Conservation (phyloP, 2,113 vertebrate species). For the Oncorhynchus masou region DNA sequence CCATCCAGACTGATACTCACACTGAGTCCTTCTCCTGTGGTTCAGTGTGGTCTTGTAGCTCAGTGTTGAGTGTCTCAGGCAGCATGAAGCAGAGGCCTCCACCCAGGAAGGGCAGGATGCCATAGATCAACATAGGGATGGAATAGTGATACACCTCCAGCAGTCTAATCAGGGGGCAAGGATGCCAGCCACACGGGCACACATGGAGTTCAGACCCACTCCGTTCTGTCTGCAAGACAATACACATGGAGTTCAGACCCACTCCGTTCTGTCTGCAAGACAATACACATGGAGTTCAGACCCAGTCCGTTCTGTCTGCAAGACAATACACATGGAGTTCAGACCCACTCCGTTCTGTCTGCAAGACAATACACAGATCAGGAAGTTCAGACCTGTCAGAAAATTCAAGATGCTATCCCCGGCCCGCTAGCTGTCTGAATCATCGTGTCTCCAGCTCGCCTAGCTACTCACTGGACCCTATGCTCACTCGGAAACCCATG, state of each 20-base stretch:
- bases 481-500: no score
- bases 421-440: no score
- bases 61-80: conserved; percentile 75
- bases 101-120: conserved; percentile 64
- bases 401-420: no score
- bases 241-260: background rate
- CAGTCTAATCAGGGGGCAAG: conserved; percentile 75
- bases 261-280: no score
- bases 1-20: conserved; percentile 42
- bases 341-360: no score
- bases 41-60: conserved; percentile 70
- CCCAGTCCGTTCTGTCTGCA: no score
- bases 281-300: no score
- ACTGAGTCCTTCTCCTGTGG: background rate
- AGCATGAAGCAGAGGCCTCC: conserved; percentile 73
- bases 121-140: conserved; percentile 79
- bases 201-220: conserved; percentile 77
- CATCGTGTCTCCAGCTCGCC: no score
- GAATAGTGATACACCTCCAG: conserved; percentile 66
- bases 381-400: no score
- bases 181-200: conserved; percentile 75
- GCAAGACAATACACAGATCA: no score
- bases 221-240: conserved; percentile 76
- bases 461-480: no score
- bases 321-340: no score